phyloP scores from a whole-genome alignment of 2,888 invertebrate genomes.

The Cheilosia grossa region DNA sequence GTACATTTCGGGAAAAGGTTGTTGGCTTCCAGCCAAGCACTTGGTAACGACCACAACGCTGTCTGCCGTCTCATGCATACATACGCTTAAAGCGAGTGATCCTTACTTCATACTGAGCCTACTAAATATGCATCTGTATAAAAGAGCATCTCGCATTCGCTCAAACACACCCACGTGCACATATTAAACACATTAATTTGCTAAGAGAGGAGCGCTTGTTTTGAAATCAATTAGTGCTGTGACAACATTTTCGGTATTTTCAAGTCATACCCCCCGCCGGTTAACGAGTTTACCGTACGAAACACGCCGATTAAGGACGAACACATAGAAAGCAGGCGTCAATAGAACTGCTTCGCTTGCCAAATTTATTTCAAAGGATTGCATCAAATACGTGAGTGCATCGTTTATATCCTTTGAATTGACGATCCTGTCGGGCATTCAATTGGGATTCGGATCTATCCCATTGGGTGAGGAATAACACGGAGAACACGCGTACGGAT shows the following conservation, averaged over 20 bases:
- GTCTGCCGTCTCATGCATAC: slow-evolving; percentile 9
- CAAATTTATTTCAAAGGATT: background rate
- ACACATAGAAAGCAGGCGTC: background rate
- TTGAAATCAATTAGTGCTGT: slow-evolving; percentile 63
- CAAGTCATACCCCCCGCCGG: background rate
- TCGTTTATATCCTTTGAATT: slow-evolving; percentile 14
- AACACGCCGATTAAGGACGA: background rate
- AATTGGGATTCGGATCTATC: slow-evolving; percentile 1
- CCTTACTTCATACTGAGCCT: slow-evolving; percentile 53
- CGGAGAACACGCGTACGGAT: background rate
- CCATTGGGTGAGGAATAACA: background rate
- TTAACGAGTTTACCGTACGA: too few species aligned
- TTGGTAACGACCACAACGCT: slow-evolving; percentile 35
- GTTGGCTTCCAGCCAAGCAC: slow-evolving; percentile 64
- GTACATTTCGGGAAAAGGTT: slow-evolving; percentile 43
- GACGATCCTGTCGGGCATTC: slow-evolving; percentile 9
- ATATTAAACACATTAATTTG: slow-evolving; percentile 54
- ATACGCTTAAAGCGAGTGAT: slow-evolving; percentile 17
- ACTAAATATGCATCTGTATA: slow-evolving; percentile 44
- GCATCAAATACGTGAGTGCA: background rate
- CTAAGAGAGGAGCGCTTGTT: slow-evolving; percentile 55
- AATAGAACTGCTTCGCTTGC: slow-evolving; percentile 15
- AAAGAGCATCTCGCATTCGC: slow-evolving; percentile 29
- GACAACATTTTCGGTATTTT: slow-evolving; percentile 50
- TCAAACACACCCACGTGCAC: slow-evolving; percentile 16